Conservation (phyloP, 2,113 vertebrate genomes). For the Eudyptes chrysolophus region DNA sequence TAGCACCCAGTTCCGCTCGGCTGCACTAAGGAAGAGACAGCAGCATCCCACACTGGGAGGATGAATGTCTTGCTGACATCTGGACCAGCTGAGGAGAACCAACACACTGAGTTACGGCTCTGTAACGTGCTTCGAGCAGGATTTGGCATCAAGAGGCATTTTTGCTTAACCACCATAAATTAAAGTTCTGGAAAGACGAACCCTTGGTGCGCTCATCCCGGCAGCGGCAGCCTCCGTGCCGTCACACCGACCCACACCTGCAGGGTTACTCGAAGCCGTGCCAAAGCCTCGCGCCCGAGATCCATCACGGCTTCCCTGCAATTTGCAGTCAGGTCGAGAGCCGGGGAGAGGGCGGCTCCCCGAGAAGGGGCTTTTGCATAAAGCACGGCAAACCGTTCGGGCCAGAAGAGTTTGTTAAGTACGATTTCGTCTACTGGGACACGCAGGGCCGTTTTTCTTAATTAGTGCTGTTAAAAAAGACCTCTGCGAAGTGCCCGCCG, state of each 20-base stretch:
- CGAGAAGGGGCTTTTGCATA: neutral
- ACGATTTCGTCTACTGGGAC: neutral
- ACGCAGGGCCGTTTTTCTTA: neutral
- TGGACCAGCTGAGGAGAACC: neutral
- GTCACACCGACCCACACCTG: fast-evolving
- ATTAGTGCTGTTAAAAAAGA: neutral
- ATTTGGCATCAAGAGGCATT: neutral
- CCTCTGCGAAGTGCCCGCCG: neutral
- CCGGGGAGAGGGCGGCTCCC: neutral
- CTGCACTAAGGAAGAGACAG: neutral
- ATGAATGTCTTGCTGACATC: neutral
- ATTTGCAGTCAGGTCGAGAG: neutral
- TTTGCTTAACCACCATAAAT: neutral
- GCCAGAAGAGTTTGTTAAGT: neutral
- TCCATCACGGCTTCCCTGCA: neutral
- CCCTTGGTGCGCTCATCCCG: neutral
- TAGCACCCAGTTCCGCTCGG: neutral
- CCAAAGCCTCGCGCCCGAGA: fast-evolving
- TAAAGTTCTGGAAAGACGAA: neutral
- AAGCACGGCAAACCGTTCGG: neutral
- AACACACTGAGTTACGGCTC: neutral
- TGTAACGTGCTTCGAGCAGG: neutral
- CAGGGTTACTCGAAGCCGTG: neutral
- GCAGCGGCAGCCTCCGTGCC: fast-evolving
- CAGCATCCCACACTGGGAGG: neutral